phyloP scores from a whole-genome alignment of 1,140 invertebrate genomes.

The Orius laevigatus region DNA sequence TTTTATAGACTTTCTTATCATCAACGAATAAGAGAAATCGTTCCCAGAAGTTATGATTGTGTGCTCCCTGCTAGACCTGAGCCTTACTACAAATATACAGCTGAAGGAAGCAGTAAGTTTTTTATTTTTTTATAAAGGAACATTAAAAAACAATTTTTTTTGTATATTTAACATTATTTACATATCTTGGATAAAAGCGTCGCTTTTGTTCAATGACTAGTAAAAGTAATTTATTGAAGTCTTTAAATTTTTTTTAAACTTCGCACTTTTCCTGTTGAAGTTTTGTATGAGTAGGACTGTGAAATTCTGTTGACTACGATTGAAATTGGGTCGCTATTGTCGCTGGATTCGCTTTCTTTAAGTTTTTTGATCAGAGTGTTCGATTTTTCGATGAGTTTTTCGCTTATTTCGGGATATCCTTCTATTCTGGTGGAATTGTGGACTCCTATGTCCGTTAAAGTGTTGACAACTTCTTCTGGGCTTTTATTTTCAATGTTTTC shows the following conservation, averaged over 20 bases:
- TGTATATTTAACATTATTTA: slow-evolving; percentile 4
- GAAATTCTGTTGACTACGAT: slow-evolving; percentile 17
- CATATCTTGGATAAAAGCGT: background rate
- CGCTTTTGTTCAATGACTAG: background rate
- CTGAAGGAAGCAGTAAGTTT: slow-evolving; percentile 58
- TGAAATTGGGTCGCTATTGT: slow-evolving; percentile 13
- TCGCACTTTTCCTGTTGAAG: slow-evolving; percentile 12
- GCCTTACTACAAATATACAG: slow-evolving; percentile 66
- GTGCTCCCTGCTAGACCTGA: slow-evolving; percentile 65
- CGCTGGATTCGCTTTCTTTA: slow-evolving; percentile 3
- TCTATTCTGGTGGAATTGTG: slow-evolving; percentile 3
- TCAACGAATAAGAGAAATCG: slow-evolving; percentile 79
- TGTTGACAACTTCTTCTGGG: slow-evolving; percentile 15
- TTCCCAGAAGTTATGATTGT: slow-evolving; percentile 71
- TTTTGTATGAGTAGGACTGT: slow-evolving; percentile 17
- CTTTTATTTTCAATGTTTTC: slow-evolving; percentile 9
- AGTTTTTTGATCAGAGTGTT: slow-evolving; percentile 5
- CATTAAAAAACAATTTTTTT: background rate
- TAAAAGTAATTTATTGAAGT: background rate
- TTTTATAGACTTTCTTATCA: slow-evolving; percentile 74
- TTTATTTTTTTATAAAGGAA: background rate
- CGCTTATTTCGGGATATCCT: background rate
- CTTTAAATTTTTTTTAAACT: slow-evolving; percentile 9
- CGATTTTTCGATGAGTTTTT: background rate
- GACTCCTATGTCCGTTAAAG: slow-evolving; percentile 9